These are phyloP conservation scores for Cotesia typhae DNA, from an alignment of 1,140 invertebrate genomes.

Conservation along the genomic window DNA sequence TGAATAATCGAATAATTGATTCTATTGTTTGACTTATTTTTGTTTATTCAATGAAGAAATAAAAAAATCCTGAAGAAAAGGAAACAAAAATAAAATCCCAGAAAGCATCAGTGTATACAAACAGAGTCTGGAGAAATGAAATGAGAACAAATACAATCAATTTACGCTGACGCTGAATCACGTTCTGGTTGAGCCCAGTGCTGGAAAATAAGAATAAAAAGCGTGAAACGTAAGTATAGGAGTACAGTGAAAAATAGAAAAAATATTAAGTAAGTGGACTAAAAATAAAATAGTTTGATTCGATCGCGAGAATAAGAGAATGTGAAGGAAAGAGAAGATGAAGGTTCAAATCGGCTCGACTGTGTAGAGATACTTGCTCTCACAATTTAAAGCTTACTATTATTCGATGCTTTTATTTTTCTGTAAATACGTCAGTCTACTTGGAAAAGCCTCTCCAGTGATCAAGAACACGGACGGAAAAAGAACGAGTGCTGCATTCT, in stretches of 20 bases:
- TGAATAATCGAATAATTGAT: no score
- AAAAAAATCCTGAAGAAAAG: background rate
- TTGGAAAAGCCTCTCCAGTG: slow-evolving; percentile 15
- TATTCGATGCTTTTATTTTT: background rate
- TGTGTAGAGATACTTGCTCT: slow-evolving; percentile 13
- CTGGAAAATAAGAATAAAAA: background rate
- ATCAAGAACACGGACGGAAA: slow-evolving; percentile 11
- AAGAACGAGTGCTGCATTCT: background rate
- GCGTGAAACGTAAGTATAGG: background rate
- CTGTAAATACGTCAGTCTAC: slow-evolving; percentile 1
- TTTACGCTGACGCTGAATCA: slow-evolving; percentile 26
- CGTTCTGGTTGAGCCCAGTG: slow-evolving; percentile 8
- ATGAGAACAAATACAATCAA: slow-evolving; percentile 26
- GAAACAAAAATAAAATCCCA: slow-evolving; percentile 1
- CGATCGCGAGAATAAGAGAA: background rate
- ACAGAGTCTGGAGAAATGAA: slow-evolving; percentile 15
- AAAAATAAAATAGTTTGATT: background rate
- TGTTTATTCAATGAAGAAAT: background rate
- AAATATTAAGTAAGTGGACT: background rate
- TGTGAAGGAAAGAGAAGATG: background rate
- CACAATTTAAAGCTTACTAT: slow-evolving; percentile 13
- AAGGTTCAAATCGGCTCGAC: background rate
- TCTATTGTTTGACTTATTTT: background rate
- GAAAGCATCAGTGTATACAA: background rate
- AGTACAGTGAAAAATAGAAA: background rate